phyloP scores from a whole-genome alignment of 2,797 vertebrate genomes.

The Neosalanx taihuensis region DNA sequence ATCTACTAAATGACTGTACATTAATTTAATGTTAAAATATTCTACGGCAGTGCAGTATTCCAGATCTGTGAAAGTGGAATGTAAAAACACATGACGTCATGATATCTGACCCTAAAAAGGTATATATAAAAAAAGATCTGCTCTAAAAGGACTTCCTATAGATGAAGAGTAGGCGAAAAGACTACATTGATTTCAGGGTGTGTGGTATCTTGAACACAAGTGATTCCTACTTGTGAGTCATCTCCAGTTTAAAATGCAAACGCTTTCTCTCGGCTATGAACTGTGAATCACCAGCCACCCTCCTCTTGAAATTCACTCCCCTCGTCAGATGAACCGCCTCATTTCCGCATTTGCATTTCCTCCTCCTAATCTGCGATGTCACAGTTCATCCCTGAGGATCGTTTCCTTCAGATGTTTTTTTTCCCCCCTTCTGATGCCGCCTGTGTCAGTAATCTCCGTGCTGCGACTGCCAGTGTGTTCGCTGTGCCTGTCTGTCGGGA shows the following conservation, averaged over 20 bases:
- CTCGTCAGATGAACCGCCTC: not conserved
- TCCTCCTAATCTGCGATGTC: slow-evolving; percentile 19
- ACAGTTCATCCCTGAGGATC: slow-evolving; percentile 26
- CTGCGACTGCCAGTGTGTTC: too few species aligned
- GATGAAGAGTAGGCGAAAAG: too few species aligned
- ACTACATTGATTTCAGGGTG: too few species aligned
- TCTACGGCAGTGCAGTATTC: slow-evolving; percentile 11
- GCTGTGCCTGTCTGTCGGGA: slow-evolving; percentile 5
- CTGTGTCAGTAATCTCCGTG: not conserved
- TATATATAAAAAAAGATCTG: slow-evolving; percentile 1
- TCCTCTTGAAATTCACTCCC: not conserved
- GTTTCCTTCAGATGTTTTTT: slow-evolving; percentile 12
- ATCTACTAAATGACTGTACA: too few species aligned
- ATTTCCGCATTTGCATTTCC: slow-evolving; percentile 24
- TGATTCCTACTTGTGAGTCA: not conserved
- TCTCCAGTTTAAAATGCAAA: not conserved
- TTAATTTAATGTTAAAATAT: not conserved
- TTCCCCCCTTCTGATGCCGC: not conserved
- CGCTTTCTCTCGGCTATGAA: not conserved
- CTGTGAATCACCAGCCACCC: too few species aligned
- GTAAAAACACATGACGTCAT: slow-evolving; percentile 31
- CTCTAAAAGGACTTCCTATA: too few species aligned
- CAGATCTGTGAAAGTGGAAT: slow-evolving; percentile 12
- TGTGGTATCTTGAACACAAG: too few species aligned
- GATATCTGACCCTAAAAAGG: slow-evolving; percentile 28